Conservation (phyloP, 1,140 invertebrate species). For the Leptinotarsa texana region DNA sequence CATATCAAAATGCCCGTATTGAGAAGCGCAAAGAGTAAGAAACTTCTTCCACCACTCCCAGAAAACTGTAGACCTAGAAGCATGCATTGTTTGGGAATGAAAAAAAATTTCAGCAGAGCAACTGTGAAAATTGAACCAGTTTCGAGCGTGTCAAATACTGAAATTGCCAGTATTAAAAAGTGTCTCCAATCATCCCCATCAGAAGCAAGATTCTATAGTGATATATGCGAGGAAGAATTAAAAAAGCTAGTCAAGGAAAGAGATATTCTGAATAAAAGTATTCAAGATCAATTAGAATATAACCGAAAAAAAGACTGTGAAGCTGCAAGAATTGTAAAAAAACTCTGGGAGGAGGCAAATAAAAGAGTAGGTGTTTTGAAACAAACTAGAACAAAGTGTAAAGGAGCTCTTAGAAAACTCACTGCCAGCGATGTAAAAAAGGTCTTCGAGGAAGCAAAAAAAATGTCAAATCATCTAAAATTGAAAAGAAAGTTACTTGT, state of each 20-base stretch:
- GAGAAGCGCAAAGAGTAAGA: conserved; percentile 22
- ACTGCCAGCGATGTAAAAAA: background rate
- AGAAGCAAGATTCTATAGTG: conserved; percentile 17
- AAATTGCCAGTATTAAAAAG: conserved; percentile 3
- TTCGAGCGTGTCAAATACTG: conserved; percentile 3
- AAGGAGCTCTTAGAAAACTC: background rate
- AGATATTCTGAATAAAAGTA: conserved; percentile 1
- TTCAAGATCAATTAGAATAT: background rate
- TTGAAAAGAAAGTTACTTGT: conserved; percentile 9
- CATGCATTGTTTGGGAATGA: background rate
- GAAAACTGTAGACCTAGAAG: background rate
- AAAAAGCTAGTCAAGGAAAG: conserved; percentile 13
- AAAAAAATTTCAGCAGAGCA: background rate
- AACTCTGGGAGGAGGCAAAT: conserved; percentile 21
- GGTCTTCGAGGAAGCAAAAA: conserved; percentile 18
- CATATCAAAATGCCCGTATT: conserved; percentile 19
- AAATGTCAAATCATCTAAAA: conserved; percentile 24
- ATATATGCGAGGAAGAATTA: conserved; percentile 14
- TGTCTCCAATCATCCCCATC: conserved; percentile 12
- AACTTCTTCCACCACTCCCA: conserved; percentile 7
- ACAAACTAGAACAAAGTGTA: background rate
- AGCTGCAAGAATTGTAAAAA: conserved; percentile 19
- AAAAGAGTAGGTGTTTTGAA: conserved; percentile 6
- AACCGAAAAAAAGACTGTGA: conserved; percentile 10
- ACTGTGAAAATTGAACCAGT: conserved; percentile 8